Percentiles rank a stretch among this genome's conserved stretches.
These are phyloP conservation scores for Drosophila falleni DNA, from an alignment of 2,888 invertebrate species.

Conservation along the genomic window DNA sequence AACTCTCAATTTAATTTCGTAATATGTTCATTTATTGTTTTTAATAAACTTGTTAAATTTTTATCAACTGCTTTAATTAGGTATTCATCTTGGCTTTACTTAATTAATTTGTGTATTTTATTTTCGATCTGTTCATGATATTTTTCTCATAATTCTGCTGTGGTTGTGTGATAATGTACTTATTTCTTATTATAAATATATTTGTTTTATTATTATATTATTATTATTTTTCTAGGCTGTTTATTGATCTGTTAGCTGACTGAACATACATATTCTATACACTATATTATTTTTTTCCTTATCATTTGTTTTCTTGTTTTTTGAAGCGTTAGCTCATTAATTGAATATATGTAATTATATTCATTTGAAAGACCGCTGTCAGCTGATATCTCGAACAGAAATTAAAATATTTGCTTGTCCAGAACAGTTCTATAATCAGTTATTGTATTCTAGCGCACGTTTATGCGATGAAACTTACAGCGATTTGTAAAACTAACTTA, in stretches of 20 bases:
- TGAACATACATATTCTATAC: conserved; percentile 24
- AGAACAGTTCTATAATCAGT: conserved; percentile 1
- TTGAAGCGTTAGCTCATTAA: conserved; percentile 18
- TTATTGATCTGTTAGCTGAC: conserved; percentile 48
- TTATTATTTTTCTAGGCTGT: conserved; percentile 40
- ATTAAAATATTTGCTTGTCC: background rate
- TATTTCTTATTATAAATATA: background rate
- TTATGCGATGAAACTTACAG: conserved; percentile 1
- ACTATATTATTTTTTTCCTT: conserved; percentile 18
- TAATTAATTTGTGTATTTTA: conserved; percentile 28
- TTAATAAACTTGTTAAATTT: conserved; percentile 61
- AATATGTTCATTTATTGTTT: conserved; percentile 66
- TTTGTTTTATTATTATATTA: background rate
- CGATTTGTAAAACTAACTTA: conserved; percentile 3
- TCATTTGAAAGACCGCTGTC: background rate
- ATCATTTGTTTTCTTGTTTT: conserved; percentile 28
- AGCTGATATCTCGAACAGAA: conserved; percentile 12
- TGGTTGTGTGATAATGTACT: conserved; percentile 22
- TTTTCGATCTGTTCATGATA: conserved; percentile 10
- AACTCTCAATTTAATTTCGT: conserved; percentile 30
- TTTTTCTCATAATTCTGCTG: conserved; percentile 12
- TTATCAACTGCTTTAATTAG: conserved; percentile 51
- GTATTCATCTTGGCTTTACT: conserved; percentile 13
- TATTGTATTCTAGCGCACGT: background rate
- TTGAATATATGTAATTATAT: conserved; percentile 10